phyloP scores from a whole-genome alignment of 30 jellyfish, hydroid and myxozoan species.

The Catostylus mosaicus region DNA sequence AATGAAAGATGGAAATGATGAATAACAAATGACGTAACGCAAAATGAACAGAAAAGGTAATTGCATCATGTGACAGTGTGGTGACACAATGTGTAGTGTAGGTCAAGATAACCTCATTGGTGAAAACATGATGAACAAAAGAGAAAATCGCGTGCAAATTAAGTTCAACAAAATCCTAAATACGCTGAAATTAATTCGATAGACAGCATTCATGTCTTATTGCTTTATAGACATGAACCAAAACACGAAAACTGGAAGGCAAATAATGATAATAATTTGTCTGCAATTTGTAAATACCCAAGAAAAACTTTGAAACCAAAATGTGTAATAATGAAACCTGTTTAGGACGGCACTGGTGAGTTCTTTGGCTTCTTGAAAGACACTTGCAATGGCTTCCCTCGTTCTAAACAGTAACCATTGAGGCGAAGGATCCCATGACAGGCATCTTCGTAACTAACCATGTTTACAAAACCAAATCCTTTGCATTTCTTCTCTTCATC shows the following conservation, averaged over 20 bases:
- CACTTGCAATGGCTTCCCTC: slow-evolving; percentile 98
- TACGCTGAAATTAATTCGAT: slow-evolving; percentile 7
- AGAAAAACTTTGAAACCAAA: slow-evolving; percentile 11
- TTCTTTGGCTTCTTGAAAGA: slow-evolving; percentile 96
- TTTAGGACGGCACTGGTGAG: slow-evolving; percentile 53
- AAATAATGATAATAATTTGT: background rate
- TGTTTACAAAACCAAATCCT: slow-evolving; percentile 97
- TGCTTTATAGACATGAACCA: slow-evolving; percentile 23
- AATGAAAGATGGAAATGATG: too few species aligned
- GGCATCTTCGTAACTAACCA: slow-evolving; percentile 95
- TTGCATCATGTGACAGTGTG: slow-evolving; percentile 50
- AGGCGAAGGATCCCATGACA: slow-evolving; percentile 82
- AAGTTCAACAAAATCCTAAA: slow-evolving; percentile 36
- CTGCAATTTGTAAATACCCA: slow-evolving; percentile 10
- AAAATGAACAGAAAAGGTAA: background rate
- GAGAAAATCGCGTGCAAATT: slow-evolving; percentile 47
- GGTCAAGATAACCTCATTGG: slow-evolving; percentile 60
- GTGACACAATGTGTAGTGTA: slow-evolving; percentile 6
- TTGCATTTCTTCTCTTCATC: slow-evolving; percentile 98
- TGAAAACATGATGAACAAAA: slow-evolving; percentile 35
- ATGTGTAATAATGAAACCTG: slow-evolving; percentile 52
- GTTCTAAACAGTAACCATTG: slow-evolving; percentile 92
- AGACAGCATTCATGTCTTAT: slow-evolving; percentile 56
- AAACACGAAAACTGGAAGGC: slow-evolving; percentile 16
- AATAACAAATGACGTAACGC: background rate